These are phyloP conservation scores for Heliconius hewitsoni DNA, from an alignment of 1,140 invertebrate genomes.

Conservation along the genomic window DNA sequence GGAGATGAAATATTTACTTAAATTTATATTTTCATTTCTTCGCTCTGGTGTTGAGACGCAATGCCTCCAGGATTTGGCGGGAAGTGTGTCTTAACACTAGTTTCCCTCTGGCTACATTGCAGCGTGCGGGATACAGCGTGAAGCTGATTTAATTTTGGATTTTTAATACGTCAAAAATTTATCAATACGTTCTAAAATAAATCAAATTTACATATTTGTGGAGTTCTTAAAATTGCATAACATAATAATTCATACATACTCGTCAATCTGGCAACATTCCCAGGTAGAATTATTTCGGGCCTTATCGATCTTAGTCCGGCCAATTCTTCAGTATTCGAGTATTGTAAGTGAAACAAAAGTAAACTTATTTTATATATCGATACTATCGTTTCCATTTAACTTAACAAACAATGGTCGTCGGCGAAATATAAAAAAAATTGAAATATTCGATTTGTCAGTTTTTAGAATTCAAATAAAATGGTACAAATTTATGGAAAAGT, in stretches of 20 bases:
- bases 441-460: conserved; percentile 7
- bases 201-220: neutral
- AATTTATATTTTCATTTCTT: too few relatives aligned
- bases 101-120: too few relatives aligned
- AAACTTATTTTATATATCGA: neutral
- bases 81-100: too few relatives aligned
- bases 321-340: neutral
- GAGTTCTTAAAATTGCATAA: neutral
- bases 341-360: conserved; percentile 8
- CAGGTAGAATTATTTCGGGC: conserved; percentile 9
- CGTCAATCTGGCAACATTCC: conserved; percentile 1
- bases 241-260: neutral
- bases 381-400: neutral
- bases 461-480: neutral
- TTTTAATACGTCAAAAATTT: neutral
- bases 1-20: too few relatives aligned
- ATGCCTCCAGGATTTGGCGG: too few relatives aligned
- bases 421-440: neutral
- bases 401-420: neutral
- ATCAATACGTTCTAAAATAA: neutral
- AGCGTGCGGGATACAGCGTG: too few relatives aligned
- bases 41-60: too few relatives aligned
- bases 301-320: neutral
- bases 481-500: neutral
- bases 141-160: too few relatives aligned